Conservation (phyloP, 2,797 vertebrate genomes). For the Cuculus canorus region DNA sequence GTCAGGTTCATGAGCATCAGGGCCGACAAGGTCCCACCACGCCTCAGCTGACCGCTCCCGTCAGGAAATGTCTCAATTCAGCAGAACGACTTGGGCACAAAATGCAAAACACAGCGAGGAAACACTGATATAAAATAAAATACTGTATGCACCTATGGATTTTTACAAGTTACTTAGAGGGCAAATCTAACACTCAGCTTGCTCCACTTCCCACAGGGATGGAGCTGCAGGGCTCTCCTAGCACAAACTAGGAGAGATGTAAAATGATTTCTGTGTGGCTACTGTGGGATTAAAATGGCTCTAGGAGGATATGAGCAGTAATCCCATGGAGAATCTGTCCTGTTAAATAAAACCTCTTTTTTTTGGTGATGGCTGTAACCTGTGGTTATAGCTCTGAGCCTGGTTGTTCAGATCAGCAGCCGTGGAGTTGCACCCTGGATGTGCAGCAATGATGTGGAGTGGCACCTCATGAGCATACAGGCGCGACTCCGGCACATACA, state of each 20-base stretch:
- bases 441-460: rapidly evolving
- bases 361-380: not conserved
- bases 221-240: not conserved
- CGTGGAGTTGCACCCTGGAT: rapidly evolving
- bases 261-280: not conserved
- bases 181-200: no score
- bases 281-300: not conserved
- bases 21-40: not conserved
- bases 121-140: no score
- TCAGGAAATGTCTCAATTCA: no score
- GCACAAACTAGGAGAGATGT: rapidly evolving
- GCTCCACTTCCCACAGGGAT: no score
- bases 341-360: not conserved
- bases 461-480: rapidly evolving
- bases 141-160: no score
- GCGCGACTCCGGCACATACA: rapidly evolving
- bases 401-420: not conserved
- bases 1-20: not conserved
- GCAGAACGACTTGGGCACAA: no score
- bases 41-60: not conserved
- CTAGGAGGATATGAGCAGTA: not conserved
- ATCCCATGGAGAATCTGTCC: not conserved
- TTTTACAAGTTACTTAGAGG: no score
- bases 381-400: no score
- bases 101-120: no score